These are phyloP conservation scores for Ephialtes manifestator DNA, from an alignment of 2,888 invertebrate species.

Conservation along the genomic window DNA sequence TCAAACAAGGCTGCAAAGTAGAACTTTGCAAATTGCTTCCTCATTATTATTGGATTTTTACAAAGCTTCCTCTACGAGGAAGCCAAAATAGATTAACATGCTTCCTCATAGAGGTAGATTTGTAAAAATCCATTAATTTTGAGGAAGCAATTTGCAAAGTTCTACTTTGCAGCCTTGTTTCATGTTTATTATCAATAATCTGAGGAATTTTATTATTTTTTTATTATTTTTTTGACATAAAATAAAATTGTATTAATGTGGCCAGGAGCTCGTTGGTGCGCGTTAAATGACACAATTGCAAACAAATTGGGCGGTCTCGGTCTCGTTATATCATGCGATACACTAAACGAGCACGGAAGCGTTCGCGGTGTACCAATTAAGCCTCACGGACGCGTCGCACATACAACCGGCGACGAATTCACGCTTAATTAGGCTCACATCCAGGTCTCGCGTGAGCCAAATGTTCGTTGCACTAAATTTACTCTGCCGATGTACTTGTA, in stretches of 20 bases:
- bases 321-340: conserved; percentile 49
- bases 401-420: conserved; percentile 38
- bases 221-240: conserved; percentile 2
- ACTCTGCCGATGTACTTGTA: conserved; percentile 32
- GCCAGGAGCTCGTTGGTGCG: conserved; percentile 24
- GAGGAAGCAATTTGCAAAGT: no score
- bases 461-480: conserved; percentile 54
- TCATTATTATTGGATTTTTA: no score
- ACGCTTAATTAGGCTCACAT: conserved; percentile 67
- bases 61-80: no score
- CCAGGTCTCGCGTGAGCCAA: conserved; percentile 57
- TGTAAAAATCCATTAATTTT: no score
- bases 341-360: conserved; percentile 61
- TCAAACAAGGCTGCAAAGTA: no score
- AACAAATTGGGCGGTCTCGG: conserved; percentile 57
- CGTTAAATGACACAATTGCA: conserved; percentile 49
- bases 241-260: conserved; percentile 23
- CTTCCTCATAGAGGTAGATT: no score
- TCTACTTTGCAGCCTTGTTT: no score
- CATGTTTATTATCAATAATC: no score
- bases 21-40: no score
- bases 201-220: background rate
- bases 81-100: no score
- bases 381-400: conserved; percentile 55
- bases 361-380: conserved; percentile 67